Evolutionary conservation across 1,140 invertebrate genomes (phyloP).

Genomic region (Bombus difficillimus): DNA sequence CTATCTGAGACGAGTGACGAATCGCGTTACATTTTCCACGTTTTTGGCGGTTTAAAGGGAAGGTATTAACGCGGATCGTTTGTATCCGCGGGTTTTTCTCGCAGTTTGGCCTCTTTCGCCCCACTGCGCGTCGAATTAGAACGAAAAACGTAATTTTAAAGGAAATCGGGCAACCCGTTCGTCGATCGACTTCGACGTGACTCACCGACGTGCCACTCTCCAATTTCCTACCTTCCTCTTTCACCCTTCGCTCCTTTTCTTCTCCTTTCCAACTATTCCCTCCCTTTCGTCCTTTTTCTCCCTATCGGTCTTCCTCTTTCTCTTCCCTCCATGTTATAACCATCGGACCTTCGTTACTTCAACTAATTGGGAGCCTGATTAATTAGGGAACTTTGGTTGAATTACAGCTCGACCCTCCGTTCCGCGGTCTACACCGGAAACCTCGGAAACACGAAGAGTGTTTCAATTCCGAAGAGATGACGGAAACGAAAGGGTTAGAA

Average conservation of each 20-base stretch:
- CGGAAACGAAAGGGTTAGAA: not conserved
- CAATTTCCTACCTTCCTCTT: constrained; percentile 28
- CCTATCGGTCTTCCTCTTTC: not conserved
- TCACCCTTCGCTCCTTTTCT: constrained; percentile 6
- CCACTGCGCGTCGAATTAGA: constrained; percentile 46
- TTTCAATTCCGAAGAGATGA: constrained; percentile 14
- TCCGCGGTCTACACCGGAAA: constrained; percentile 45
- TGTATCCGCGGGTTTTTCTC: constrained; percentile 3
- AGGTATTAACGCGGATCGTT: not conserved
- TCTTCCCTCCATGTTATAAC: constrained; percentile 43
- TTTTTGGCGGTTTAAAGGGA: constrained; percentile 1
- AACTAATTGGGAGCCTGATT: constrained; percentile 68
- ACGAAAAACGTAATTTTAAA: constrained; percentile 64
- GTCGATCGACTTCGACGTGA: constrained; percentile 67
- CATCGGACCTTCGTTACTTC: constrained; percentile 63
- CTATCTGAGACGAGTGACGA: not conserved
- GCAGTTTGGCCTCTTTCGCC: constrained; percentile 14
- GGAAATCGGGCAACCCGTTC: constrained; percentile 67
- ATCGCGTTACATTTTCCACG: too few species aligned
- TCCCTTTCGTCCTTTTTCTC: too few species aligned
- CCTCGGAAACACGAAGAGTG: constrained; percentile 60
- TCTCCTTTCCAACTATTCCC: constrained; percentile 19
- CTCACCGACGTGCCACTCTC: constrained; percentile 44
- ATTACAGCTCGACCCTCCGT: constrained; percentile 57
- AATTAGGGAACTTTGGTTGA: constrained; percentile 70